phyloP scores from a whole-genome alignment of 2,888 invertebrate genomes.

The Neelides folsomi region DNA sequence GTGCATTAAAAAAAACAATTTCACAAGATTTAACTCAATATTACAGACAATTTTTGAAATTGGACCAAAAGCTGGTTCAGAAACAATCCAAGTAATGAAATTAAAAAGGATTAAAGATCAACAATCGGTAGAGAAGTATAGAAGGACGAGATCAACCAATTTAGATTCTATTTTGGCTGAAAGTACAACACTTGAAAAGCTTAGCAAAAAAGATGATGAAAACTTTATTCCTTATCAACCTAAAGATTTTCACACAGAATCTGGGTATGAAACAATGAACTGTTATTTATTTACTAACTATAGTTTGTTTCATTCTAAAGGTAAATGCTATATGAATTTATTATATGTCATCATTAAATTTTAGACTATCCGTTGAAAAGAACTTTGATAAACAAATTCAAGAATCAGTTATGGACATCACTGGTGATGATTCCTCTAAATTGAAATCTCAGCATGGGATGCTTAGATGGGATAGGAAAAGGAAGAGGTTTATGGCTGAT shows the following conservation, averaged over 20 bases:
- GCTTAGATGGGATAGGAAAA: conserved; percentile 79
- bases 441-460: conserved; percentile 48
- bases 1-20: too few relatives aligned
- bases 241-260: conserved; percentile 69
- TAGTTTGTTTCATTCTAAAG: neutral
- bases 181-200: conserved; percentile 19
- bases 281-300: too few relatives aligned
- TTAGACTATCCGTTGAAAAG: conserved; percentile 56
- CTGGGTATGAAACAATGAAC: conserved; percentile 56
- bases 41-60: conserved; percentile 87
- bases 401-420: conserved; percentile 66
- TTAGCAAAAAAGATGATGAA: conserved; percentile 49
- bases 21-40: too few relatives aligned
- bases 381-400: conserved; percentile 66
- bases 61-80: conserved; percentile 62
- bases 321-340: conserved; percentile 2
- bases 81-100: conserved; percentile 72
- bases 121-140: conserved; percentile 43
- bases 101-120: conserved; percentile 63
- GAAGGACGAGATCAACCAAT: conserved; percentile 41
- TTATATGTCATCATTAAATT: too few relatives aligned
- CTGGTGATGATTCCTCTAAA: conserved; percentile 61
- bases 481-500: conserved; percentile 74
- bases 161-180: conserved; percentile 36
- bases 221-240: conserved; percentile 78